Conservation (phyloP, 64 coral and sea anemone genomes). For the Montipora sp. region DNA sequence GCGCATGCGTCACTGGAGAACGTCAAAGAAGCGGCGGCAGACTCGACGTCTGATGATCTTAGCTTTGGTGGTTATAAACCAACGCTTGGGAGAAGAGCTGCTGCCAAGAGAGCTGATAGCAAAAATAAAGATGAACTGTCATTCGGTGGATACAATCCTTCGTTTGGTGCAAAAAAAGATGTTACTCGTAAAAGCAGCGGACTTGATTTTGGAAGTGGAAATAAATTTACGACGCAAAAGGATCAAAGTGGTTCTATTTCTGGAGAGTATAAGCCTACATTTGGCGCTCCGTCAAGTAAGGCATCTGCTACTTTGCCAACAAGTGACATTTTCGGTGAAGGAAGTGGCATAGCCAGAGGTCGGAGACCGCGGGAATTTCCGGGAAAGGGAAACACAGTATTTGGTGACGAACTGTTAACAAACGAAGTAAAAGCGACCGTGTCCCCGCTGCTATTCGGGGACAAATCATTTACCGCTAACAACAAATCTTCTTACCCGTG, state of each 20-base stretch:
- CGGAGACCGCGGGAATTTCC: conserved; percentile 43
- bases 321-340: conserved; percentile 24
- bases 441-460: conserved; percentile 55
- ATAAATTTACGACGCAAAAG: conserved; percentile 29
- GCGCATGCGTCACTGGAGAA: conserved; percentile 77
- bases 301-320: neutral
- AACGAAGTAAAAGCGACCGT: conserved; percentile 47
- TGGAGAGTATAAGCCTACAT: conserved; percentile 76
- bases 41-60: conserved; percentile 60
- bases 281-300: conserved; percentile 4
- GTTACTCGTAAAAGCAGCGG: conserved; percentile 62
- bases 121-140: conserved; percentile 11
- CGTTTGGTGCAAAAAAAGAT: conserved; percentile 61
- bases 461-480: conserved; percentile 43
- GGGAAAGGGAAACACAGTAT: conserved; percentile 34
- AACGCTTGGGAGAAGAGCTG: conserved; percentile 51
- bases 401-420: conserved; percentile 80
- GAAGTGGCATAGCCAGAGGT: neutral
- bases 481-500: conserved; percentile 77
- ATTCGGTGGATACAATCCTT: conserved; percentile 70
- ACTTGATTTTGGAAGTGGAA: conserved; percentile 72
- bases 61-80: conserved; percentile 86
- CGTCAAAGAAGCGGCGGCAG: conserved; percentile 2
- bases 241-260: conserved; percentile 53
- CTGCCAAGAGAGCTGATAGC: conserved; percentile 1